Base-by-base conservation (phyloP, 2,888 invertebrate species). In the Dryococelus australis region DNA sequence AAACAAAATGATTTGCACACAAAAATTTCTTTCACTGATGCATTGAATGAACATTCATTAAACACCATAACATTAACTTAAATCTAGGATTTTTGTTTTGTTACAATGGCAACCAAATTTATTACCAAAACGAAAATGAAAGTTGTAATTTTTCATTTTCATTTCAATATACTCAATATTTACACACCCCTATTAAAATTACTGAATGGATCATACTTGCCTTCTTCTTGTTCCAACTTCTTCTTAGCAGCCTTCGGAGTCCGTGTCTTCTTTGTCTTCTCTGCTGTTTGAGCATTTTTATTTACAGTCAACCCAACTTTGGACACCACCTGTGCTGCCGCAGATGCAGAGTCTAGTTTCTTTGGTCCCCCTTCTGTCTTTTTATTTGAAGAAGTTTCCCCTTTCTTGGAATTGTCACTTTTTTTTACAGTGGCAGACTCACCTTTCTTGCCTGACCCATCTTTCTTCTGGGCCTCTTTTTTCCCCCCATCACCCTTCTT, bases 141-240 rank as follows among this genome's bases (percentile, higher is more conserved):
- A 35, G 4, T 35, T 35, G 35, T 35, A 1, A 35, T 35, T 35
- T 35, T 35, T 35, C 35, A 35, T 35, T 35, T 35, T 35, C 35
- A 4, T 35, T 35, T 35, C 4, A 35, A 4, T 3, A 35, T 35
- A 35, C 35, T 35, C 35, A 35, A 35, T 35, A 35, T 4, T 35
- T 35, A 35, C 35, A 35, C 35, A 35, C 1, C 35, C 35, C 35
- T 35, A 35, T 35, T 35, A 35, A 35, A 35, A 35, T 35, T 35
- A 35, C 35, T 35, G 35, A 35, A 35, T 35, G 4, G 35, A 35
- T 35, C 35, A 35, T 35, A 65, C 65, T 93, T 93, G 94, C 93
- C 93, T 94, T 94, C 94, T 90, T 94, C 94, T 91, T 93, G 93
- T 92, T 94, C 94, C 91, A 93, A 94, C 91, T 94, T 88, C 85